Base-by-base conservation (phyloP, 2,888 invertebrate species). In the Mamestra brassicae region DNA sequence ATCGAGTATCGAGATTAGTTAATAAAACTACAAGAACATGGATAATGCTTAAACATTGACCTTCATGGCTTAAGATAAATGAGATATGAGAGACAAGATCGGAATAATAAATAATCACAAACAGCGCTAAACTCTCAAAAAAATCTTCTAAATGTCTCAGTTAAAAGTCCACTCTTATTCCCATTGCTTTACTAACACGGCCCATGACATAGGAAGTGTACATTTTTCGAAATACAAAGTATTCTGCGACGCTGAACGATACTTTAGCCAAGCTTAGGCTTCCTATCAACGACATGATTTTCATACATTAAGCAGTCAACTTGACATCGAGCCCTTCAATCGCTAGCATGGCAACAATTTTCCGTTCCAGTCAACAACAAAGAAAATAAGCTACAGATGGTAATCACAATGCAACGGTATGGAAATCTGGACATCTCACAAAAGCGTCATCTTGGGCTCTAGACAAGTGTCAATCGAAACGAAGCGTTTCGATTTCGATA, bases 361-460 rank as follows among this genome's bases (percentile, higher is more conserved):
- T 6, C 13, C 11, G 6, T 34, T 8, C 3, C 6, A 13, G 57
- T 57, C 34, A 61, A 26, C 13, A 45, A 45, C 2, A 2, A 61
- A 10, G 3, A 61, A 42, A 61, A 42, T 11, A 42, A 11, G 42
- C 26, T 26, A 26, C 26, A 26, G 1, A 26, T 26, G 26, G 26
- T 26, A 26, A 26, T 26, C 1, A 26, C 2, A 47, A 34, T 45
- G 15, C 10, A n/a, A 66, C 26, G 4, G 36, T 10, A 15, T n/a
- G 11, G 3, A 68, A 77, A 77, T 63, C 64, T 57, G 38, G 50
- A 47, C 52, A 17, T 63, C 64, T 64, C 8, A 45, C 36, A 34
- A 47, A 71, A 84, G 91, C 90, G 87, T 64, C 90, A 90, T 90
- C 80, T n/a, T n/a, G n/a, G n/a, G n/a, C n/a, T n/a, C n/a, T n/a